Conservation (phyloP, 2,797 vertebrate species). For the Peromyscus melanophrys region DNA sequence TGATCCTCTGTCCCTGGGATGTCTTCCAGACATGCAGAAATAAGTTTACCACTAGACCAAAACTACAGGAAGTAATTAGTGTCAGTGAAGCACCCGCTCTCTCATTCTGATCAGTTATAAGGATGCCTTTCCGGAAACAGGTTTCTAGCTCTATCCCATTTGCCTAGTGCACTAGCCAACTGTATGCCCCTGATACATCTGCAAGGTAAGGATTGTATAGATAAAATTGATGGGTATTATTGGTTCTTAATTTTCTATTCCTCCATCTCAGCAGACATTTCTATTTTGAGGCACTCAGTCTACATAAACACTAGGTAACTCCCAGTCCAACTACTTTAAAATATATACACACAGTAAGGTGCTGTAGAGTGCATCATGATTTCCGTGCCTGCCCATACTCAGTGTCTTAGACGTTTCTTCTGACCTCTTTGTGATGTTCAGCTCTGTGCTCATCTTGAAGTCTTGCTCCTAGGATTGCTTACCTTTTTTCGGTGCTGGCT, state of each 20-base stretch:
- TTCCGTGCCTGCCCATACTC: not conserved
- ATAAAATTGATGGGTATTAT: not conserved
- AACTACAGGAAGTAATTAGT: not conserved
- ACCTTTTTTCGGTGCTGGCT: conserved; percentile 92
- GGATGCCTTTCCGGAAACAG: not conserved
- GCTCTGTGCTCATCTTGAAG: not conserved
- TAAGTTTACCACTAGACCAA: not conserved
- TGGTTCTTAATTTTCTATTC: not conserved
- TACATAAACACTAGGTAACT: not conserved
- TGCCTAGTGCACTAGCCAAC: not conserved
- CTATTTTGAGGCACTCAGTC: not conserved
- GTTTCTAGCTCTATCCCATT: not conserved
- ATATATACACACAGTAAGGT: not conserved
- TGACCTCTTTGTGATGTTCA: not conserved
- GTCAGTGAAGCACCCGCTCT: not conserved
- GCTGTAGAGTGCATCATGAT: not conserved
- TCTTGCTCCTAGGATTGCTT: conserved; percentile 64
- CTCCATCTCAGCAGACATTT: conserved; percentile 12
- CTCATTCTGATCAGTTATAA: conserved; percentile 2
- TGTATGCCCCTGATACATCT: not conserved
- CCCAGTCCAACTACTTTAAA: not conserved
- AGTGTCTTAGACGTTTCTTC: not conserved
- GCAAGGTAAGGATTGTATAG: not conserved
- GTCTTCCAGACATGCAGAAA: not conserved
- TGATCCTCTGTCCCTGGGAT: not conserved